These are phyloP conservation scores for Allolobophora icterica DNA, from an alignment of 2,888 invertebrate genomes.

Conservation along the genomic window DNA sequence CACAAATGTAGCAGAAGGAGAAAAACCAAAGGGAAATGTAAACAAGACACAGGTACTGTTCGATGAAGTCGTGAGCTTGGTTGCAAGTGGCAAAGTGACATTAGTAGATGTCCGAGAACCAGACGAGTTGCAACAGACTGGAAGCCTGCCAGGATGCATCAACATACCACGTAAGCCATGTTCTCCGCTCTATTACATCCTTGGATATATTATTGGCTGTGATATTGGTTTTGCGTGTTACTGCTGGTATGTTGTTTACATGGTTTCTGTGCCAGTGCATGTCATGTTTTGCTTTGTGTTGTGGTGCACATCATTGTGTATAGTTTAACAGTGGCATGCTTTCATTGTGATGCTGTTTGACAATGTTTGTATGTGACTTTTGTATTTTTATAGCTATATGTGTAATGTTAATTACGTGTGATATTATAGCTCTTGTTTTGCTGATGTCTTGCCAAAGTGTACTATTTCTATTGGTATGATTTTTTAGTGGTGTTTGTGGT, in stretches of 20 bases:
- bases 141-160: background rate
- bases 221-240: background rate
- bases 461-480: background rate
- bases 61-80: background rate
- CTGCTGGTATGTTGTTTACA: background rate
- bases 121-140: background rate
- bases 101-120: conserved; percentile 22
- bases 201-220: background rate
- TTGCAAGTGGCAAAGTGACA: conserved; percentile 6
- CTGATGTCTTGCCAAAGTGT: background rate
- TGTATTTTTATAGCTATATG: background rate
- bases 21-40: conserved; percentile 9
- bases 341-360: background rate
- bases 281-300: background rate
- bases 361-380: background rate
- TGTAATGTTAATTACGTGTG: background rate
- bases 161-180: background rate
- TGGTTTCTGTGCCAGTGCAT: background rate
- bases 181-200: background rate
- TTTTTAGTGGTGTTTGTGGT: background rate
- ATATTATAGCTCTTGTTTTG: background rate
- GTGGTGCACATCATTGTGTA: background rate
- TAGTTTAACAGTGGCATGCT: background rate
- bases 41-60: conserved; percentile 22
- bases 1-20: background rate